phyloP scores from a whole-genome alignment of 1,140 invertebrate species.

The Drosophila cardini region DNA sequence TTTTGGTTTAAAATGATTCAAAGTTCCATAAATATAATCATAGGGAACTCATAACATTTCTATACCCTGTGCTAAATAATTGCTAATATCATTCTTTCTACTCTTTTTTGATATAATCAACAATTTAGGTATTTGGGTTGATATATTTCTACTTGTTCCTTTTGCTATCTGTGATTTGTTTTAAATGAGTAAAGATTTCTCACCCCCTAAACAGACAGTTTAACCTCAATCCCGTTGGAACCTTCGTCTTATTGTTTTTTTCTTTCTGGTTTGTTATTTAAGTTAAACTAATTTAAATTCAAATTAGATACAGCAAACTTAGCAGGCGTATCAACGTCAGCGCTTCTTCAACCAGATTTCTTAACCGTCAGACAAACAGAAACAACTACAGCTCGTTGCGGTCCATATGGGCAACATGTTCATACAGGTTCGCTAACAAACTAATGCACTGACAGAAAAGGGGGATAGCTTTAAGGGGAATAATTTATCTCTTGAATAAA shows the following conservation, averaged over 20 bases:
- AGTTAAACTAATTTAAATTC: conserved; percentile 79
- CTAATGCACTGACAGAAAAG: conserved; percentile 5
- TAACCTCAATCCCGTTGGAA: conserved; percentile 25
- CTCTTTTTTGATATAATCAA: not conserved
- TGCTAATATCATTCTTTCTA: not conserved
- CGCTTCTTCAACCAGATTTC: conserved; percentile 72
- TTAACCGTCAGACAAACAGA: conserved; percentile 41
- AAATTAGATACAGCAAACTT: conserved; percentile 77
- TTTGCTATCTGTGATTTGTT: conserved; percentile 8
- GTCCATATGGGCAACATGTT: conserved; percentile 69
- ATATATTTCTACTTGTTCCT: not conserved
- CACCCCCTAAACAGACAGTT: not conserved
- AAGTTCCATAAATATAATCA: too few relatives aligned
- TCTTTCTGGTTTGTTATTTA: conserved; percentile 34
- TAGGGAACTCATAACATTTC: too few relatives aligned
- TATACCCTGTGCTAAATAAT: too few relatives aligned
- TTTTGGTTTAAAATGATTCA: too few relatives aligned
- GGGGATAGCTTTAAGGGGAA: not conserved
- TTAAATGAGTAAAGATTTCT: conserved; percentile 8
- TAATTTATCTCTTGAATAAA: not conserved
- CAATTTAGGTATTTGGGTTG: conserved; percentile 2
- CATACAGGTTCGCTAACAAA: conserved; percentile 47
- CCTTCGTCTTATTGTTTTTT: conserved; percentile 23
- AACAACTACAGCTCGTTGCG: conserved; percentile 34
- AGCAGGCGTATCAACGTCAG: conserved; percentile 74